phyloP scores from a whole-genome alignment of 1,140 invertebrate genomes.

The Cherax quadricarinatus region DNA sequence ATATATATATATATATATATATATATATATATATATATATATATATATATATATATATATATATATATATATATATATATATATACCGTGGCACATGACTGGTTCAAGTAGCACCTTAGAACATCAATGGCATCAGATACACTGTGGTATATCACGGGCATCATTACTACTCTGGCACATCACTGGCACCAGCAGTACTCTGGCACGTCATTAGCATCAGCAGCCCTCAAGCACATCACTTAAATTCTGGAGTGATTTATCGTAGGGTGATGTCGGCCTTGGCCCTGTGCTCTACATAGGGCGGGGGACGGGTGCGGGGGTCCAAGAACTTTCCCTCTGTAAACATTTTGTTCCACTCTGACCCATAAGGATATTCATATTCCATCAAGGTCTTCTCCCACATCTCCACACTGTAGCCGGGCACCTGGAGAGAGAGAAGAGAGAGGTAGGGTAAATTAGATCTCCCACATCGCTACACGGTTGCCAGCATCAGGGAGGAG shows the following conservation, averaged over 20 bases:
- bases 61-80: too few relatives aligned
- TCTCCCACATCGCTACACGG: background rate
- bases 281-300: slow-evolving; percentile 25
- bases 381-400: slow-evolving; percentile 82
- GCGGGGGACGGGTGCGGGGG: slow-evolving; percentile 17
- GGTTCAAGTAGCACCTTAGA: background rate
- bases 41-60: slow-evolving; percentile 10
- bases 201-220: background rate
- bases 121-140: background rate
- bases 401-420: slow-evolving; percentile 89
- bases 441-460: background rate
- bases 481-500: too few relatives aligned
- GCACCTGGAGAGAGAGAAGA: slow-evolving; percentile 76
- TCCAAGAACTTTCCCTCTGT: slow-evolving; percentile 74
- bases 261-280: slow-evolving; percentile 16
- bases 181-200: background rate
- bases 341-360: slow-evolving; percentile 84
- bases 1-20: slow-evolving; percentile 34
- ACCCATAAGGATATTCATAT: slow-evolving; percentile 86
- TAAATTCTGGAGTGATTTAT: background rate
- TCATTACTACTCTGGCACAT: background rate
- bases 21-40: slow-evolving; percentile 18
- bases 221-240: background rate
- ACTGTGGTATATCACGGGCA: background rate
- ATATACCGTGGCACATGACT: too few relatives aligned